Conservation (phyloP, 2,797 vertebrate genomes). For the Sebastolobus altivelis region DNA sequence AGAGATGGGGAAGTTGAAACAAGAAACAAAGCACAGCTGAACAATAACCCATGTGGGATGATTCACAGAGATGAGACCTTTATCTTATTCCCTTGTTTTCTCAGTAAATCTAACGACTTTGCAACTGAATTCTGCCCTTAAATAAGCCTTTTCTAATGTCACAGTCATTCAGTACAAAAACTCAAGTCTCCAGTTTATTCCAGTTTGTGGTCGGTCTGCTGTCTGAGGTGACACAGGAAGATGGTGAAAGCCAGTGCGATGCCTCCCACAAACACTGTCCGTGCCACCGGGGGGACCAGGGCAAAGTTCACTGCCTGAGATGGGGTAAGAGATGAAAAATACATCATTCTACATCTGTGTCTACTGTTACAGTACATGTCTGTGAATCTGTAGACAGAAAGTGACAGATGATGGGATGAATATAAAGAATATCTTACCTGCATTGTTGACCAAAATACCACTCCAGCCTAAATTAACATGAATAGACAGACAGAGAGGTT, state of each 20-base stretch:
- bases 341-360: background rate
- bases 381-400: background rate
- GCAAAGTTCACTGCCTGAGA: conserved; percentile 86
- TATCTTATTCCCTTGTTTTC: background rate
- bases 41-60: background rate
- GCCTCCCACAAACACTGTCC: conserved; percentile 84
- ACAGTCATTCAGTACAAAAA: conserved; percentile 2
- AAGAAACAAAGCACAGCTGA: background rate
- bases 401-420: background rate
- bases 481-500: background rate
- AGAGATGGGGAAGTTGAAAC: background rate
- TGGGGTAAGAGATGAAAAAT: conserved; percentile 10
- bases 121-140: background rate
- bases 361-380: background rate
- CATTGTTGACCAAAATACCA: conserved; percentile 87
- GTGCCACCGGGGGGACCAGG: conserved; percentile 84
- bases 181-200: conserved; percentile 35
- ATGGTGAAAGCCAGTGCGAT: conserved; percentile 83
- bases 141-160: background rate
- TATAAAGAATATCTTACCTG: conserved; percentile 74
- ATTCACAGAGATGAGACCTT: background rate
- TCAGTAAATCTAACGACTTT: background rate
- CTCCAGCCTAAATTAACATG: conserved; percentile 76
- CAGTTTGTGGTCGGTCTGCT: conserved; percentile 62
- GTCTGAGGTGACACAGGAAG: conserved; percentile 85